Evolutionary conservation across 2,888 invertebrate genomes (phyloP).

Genomic region (Diploptera punctata): DNA sequence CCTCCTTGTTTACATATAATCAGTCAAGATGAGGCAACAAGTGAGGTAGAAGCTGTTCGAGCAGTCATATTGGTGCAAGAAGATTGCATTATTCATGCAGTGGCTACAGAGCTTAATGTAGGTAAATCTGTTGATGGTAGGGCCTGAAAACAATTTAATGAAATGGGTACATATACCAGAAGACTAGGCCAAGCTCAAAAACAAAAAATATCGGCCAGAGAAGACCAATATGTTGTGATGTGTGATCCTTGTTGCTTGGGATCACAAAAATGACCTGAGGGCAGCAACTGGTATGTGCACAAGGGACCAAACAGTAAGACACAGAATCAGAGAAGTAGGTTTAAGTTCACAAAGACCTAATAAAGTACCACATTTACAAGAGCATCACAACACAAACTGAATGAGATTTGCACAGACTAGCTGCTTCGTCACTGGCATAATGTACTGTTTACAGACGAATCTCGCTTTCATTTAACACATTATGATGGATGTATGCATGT

Average conservation of each 20-base stretch:
- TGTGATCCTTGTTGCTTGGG: conserved; percentile 10
- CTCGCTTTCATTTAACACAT: neutral
- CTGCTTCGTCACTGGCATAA: neutral
- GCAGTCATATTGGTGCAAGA: conserved; percentile 4
- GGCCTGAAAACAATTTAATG: neutral
- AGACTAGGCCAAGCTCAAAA: neutral
- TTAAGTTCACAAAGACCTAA: neutral
- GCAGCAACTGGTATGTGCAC: neutral
- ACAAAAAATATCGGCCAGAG: neutral
- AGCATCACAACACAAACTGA: neutral
- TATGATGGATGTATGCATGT: neutral
- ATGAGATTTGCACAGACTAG: neutral
- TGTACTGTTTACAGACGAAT: conserved; percentile 18
- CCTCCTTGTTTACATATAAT: conserved; percentile 5
- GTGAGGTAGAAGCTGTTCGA: conserved; percentile 17
- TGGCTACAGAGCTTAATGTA: neutral
- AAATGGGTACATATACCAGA: neutral
- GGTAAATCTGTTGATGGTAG: neutral
- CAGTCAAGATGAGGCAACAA: conserved; percentile 12
- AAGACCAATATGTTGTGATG: neutral
- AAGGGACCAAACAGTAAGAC: neutral
- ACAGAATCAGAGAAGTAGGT: neutral
- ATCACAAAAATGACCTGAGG: neutral
- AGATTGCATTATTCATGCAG: conserved; percentile 1
- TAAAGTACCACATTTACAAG: neutral